Conservation (phyloP, 2,797 vertebrate genomes). For the Anguilla pacifica region DNA sequence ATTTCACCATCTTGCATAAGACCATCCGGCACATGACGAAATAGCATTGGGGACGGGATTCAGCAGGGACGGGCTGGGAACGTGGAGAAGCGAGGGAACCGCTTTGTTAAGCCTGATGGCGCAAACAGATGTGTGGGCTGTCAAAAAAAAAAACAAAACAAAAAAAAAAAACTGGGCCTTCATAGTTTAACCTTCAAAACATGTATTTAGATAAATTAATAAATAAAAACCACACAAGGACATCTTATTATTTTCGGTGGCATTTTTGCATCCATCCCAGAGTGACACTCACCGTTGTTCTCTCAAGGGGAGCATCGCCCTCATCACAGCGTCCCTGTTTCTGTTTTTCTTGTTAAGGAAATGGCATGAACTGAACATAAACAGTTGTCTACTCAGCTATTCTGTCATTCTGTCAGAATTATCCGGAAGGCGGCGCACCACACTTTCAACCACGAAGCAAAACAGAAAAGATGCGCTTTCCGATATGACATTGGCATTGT, state of each 20-base stretch:
- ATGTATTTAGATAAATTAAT: not conserved
- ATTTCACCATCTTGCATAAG: constrained; percentile 90
- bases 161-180: not conserved
- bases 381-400: not conserved
- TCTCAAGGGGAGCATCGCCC: not conserved
- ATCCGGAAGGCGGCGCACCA: not conserved
- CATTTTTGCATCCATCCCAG: constrained; percentile 41
- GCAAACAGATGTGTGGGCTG: constrained; percentile 57
- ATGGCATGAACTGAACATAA: not conserved
- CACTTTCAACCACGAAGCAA: not conserved
- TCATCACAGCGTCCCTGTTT: not conserved
- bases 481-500: not conserved
- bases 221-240: constrained; percentile 40
- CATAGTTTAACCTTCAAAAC: constrained; percentile 58
- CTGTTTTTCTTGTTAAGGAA: not conserved
- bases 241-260: constrained; percentile 54
- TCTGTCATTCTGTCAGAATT: not conserved
- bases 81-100: constrained; percentile 57
- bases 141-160: constrained; percentile 37
- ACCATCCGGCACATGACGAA: constrained; percentile 83
- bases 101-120: constrained; percentile 65
- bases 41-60: constrained; percentile 68
- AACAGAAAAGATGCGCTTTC: not conserved
- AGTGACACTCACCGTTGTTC: not conserved
- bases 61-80: constrained; percentile 66